A percentile compares a stretch with the other conserved stretches of the same genome.
Evolutionary conservation across 2,888 invertebrate genomes (phyloP).

Genomic region (Metopia argyrocephala): DNA sequence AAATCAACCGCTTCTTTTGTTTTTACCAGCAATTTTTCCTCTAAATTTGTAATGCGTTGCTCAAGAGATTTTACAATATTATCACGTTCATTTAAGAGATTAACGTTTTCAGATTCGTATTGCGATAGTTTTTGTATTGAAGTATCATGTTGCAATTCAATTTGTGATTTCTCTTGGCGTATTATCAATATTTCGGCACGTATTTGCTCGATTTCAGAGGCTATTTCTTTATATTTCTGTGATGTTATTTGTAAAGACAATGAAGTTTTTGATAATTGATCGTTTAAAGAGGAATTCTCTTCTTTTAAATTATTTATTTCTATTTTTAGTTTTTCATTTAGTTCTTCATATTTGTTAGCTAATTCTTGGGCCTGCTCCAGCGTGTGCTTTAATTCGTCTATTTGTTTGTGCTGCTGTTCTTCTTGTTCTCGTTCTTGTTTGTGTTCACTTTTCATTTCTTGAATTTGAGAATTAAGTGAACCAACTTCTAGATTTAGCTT

Average conservation of each 20-base stretch:
- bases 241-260: slow-evolving; percentile 64
- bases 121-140: slow-evolving; percentile 65
- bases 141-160: slow-evolving; percentile 64
- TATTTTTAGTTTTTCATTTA: slow-evolving; percentile 63
- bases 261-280: slow-evolving; percentile 67
- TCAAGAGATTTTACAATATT: slow-evolving; percentile 59
- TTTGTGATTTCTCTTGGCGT: slow-evolving; percentile 61
- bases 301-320: slow-evolving; percentile 54
- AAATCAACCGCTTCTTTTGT: slow-evolving; percentile 52
- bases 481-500: slow-evolving; percentile 71
- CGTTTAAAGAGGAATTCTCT: slow-evolving; percentile 65
- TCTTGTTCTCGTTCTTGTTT: slow-evolving; percentile 57
- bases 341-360: slow-evolving; percentile 57
- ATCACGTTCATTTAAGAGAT: slow-evolving; percentile 59
- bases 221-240: slow-evolving; percentile 60
- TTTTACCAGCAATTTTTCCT: slow-evolving; percentile 57
- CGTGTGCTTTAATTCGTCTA: slow-evolving; percentile 57
- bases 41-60: slow-evolving; percentile 62
- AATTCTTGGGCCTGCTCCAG: slow-evolving; percentile 60
- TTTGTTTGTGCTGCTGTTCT: too few relatives aligned
- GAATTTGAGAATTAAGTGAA: slow-evolving; percentile 69
- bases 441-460: slow-evolving; percentile 55
- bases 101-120: slow-evolving; percentile 63
- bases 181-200: slow-evolving; percentile 61
- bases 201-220: slow-evolving; percentile 65